Evolutionary conservation across 2,888 invertebrate species (phyloP), one percentile per base, ranked within the genome.

Genomic region (Heliconius aoede): DNA sequence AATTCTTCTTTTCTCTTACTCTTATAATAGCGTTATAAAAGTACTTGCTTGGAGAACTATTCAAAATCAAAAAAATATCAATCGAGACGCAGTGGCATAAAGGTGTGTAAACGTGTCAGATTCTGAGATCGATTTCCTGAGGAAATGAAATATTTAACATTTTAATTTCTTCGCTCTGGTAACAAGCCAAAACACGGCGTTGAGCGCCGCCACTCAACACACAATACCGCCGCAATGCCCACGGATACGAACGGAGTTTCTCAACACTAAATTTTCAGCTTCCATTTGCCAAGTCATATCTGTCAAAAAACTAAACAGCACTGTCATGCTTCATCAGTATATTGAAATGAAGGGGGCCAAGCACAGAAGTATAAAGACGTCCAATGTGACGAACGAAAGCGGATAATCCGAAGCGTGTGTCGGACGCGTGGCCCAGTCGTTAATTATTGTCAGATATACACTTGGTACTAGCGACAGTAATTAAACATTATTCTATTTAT

Each of bases 311-410:
- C 60, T 69, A 76, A 76, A 89, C 88, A 88, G 88, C 89, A 84
- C 87, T 90, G 91, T 92, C 91, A 92, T 87, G 88, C 83, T 88
- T 91, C 89, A 89, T 92, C 92, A 91, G 15, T 65, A 24, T 24
- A 65, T 82, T 88, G 87, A 89, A 89, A 88, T 81, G 77, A 78
- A 60, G 15, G 60, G 60, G 60, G 26, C 60, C 60, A 60, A 60
- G 18, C 28, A 60, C 24, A 28, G 24, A 60, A 15, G 84, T 87
- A 92, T 91, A 87, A 89, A 90, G 91, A 86, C 86, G 86, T 90
- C 86, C 83, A 79, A 82, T 83, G 87, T 82, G 86, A 86, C 86
- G 86, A 86, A 88, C 89, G 40, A 30, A 72, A 72, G 87, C 87
- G 82, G 81, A 74, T 90, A 87, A 91, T 89, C 91, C 89, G 84